Base-by-base conservation (phyloP, 2,113 vertebrate species). In the Serilophus lunatus region DNA sequence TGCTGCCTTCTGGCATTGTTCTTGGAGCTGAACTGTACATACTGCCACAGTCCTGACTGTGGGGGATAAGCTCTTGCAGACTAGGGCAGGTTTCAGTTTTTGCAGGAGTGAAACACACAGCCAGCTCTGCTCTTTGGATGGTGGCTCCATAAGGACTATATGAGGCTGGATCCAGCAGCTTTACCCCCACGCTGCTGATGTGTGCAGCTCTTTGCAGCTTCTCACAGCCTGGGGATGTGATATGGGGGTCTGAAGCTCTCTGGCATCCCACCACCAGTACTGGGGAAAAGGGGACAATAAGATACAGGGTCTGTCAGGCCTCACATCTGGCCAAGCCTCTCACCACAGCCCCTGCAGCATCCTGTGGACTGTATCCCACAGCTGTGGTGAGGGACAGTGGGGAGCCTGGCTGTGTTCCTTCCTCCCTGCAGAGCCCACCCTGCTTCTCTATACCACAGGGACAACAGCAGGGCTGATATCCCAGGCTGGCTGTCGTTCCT, bases 161-260 rank as follows among this genome's bases (percentile, higher is more conserved):
- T 1, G 16, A 38, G 23, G 13, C 24, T 17, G 57, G 6, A 28
- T 36, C 6, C 28, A 31, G 42, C 22, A 24, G 16, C 26, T 4
- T 26, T 9, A 54, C 12, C 13, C n/a, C 7, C 13, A 3, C 0
- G 8, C 33, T 40, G 63, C 50, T 1, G 0, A 8, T 7, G 2
- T 2, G 23, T 1, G 0, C 66, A 23, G 44, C 33, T 24, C 18
- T 75, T 24, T 1, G 0, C 66, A 23, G 44, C 33, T 24, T 19
- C 79, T 24, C 16, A 18, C 29, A 24, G 42, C 59, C 14, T 4
- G 12, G 4, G 17, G 40, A 26, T 18, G 50, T 0, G 0, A 9
- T 2, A 1, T 0, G 0, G 12, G 11, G 5, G 0, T 8, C 35
- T 3, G 3, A 9, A 12, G 18, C 25, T 44, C 40, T 4, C 31